Percentiles rank a stretch among this genome's conserved stretches.
Conservation (phyloP, 2,113 vertebrate species). For the Megalops atlanticus region DNA sequence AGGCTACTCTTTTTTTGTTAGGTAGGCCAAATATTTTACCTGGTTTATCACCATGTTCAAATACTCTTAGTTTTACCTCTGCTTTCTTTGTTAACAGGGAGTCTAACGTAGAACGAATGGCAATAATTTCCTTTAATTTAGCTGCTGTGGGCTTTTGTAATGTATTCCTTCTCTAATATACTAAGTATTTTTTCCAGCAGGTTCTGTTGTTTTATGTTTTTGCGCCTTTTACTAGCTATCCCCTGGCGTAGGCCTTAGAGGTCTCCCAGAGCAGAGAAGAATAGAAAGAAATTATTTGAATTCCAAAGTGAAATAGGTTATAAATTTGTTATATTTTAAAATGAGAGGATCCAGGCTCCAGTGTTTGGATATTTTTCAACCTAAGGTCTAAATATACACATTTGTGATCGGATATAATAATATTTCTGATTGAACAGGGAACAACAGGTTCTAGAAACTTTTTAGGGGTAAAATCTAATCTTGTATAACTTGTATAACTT, state of each 20-base stretch:
- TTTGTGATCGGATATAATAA: no score
- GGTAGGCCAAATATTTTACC: not conserved
- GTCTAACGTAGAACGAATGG: slow-evolving; percentile 20
- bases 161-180: not conserved
- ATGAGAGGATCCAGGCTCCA: not conserved
- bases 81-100: slow-evolving; percentile 21
- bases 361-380: no score
- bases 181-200: not conserved
- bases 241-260: not conserved
- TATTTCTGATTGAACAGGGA: no score
- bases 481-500: no score
- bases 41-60: slow-evolving; percentile 8
- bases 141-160: not conserved
- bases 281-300: not conserved
- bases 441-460: no score
- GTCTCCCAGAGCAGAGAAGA: not conserved
- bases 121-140: not conserved
- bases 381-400: no score
- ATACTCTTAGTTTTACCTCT: not conserved
- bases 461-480: no score
- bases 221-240: not conserved
- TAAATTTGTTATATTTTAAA: not conserved
- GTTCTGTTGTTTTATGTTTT: not conserved
- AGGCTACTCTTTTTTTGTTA: not conserved
- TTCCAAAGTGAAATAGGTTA: not conserved